A percentile compares a stretch with the other conserved stretches of the same genome.
phyloP scores from a whole-genome alignment of 2,113 vertebrate genomes.

The Gambusia holbrooki region DNA sequence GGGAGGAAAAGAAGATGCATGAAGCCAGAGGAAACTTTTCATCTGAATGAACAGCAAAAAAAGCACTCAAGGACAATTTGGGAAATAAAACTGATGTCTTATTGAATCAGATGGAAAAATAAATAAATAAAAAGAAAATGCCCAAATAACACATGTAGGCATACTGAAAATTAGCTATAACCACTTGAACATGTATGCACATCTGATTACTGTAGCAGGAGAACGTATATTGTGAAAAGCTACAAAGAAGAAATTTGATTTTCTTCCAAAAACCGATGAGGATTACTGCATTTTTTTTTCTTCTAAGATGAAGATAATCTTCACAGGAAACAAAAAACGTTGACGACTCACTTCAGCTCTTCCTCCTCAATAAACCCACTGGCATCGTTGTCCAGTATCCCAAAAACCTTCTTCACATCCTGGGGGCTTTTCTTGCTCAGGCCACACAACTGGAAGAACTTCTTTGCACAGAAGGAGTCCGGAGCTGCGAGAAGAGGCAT shows the following conservation, averaged over 20 bases:
- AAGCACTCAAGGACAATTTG: background rate
- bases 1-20: background rate
- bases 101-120: background rate
- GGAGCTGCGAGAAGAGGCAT: conserved; percentile 80
- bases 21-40: background rate
- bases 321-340: no score
- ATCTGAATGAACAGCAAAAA: no score
- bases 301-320: no score
- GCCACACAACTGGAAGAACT: conserved; percentile 94
- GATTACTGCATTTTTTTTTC: no score
- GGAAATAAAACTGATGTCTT: background rate
- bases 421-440: conserved; percentile 88
- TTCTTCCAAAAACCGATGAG: no score
- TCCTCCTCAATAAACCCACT: conserved; percentile 94
- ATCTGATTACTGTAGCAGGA: background rate
- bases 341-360: conserved; percentile 89
- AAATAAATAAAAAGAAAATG: background rate
- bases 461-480: conserved; percentile 92
- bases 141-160: background rate
- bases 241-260: no score
- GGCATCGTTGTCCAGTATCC: conserved; percentile 89
- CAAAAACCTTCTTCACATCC: conserved; percentile 91
- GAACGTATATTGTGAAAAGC: background rate
- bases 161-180: background rate
- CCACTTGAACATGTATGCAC: background rate